A percentile compares a stretch with the other conserved stretches of the same genome.
phyloP scores from a whole-genome alignment of 2,113 vertebrate species.

The Cichladusa arquata region DNA sequence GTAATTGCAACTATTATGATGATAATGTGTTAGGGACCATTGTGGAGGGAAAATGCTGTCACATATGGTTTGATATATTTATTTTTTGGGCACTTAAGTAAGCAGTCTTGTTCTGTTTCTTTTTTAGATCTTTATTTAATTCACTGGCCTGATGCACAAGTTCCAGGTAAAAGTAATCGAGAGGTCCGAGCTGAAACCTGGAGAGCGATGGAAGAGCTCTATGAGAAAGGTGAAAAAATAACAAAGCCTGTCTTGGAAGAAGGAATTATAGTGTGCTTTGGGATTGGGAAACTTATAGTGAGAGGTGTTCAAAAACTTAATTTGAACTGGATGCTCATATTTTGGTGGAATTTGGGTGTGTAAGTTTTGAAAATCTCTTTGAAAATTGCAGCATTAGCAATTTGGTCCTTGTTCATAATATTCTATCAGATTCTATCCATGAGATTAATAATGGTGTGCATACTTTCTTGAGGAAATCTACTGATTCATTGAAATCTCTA shows the following conservation, averaged over 20 bases:
- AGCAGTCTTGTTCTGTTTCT: slow-evolving; percentile 17
- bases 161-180: slow-evolving; percentile 58
- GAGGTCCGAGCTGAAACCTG: slow-evolving; percentile 79
- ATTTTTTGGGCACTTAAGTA: not conserved
- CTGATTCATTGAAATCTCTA: not conserved
- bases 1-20: not conserved
- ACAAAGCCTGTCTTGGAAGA: not conserved
- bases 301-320: not conserved
- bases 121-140: slow-evolving; percentile 82
- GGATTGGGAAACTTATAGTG: not conserved
- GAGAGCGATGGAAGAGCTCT: slow-evolving; percentile 75
- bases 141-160: slow-evolving; percentile 73
- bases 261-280: not conserved
- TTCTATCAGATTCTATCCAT: not conserved
- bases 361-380: not conserved
- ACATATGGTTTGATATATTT: not conserved
- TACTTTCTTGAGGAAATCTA: not conserved
- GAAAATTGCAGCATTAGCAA: not conserved
- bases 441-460: not conserved
- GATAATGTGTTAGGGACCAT: not conserved
- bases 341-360: not conserved
- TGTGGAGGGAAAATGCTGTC: not conserved
- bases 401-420: not conserved
- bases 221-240: slow-evolving; percentile 62
- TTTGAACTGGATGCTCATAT: not conserved